phyloP scores from a whole-genome alignment of 1,140 invertebrate species.

The Calycopis cecrops region DNA sequence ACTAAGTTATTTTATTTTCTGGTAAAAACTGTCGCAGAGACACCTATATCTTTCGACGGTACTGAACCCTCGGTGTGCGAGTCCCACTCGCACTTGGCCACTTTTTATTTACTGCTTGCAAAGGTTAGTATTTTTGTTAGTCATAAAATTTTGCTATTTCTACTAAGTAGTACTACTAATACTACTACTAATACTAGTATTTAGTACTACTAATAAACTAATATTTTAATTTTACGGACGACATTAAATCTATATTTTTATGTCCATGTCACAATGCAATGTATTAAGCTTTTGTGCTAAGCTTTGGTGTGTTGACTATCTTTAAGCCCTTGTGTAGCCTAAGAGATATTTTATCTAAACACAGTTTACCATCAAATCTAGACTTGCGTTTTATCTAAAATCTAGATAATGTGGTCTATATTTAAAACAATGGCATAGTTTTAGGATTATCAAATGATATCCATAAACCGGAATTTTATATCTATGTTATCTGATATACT shows the following conservation, averaged over 20 bases:
- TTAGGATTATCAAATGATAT: slow-evolving; percentile 20
- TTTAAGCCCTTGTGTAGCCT: slow-evolving; percentile 9
- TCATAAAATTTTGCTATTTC: too few species aligned
- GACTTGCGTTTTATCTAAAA: slow-evolving; percentile 5
- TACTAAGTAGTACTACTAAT: too few species aligned
- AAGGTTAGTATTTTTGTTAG: too few species aligned
- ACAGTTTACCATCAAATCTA: slow-evolving; percentile 14
- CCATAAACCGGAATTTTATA: slow-evolving; percentile 6
- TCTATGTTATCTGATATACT: background rate
- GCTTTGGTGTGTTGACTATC: slow-evolving; percentile 5
- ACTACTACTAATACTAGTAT: too few species aligned
- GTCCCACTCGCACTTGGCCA: too few species aligned
- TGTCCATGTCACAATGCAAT: background rate
- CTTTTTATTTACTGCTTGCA: too few species aligned
- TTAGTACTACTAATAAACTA: too few species aligned
- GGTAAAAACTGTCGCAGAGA: too few species aligned
- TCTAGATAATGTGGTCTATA: slow-evolving; percentile 10
- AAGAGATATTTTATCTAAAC: slow-evolving; percentile 10
- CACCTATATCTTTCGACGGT: too few species aligned
- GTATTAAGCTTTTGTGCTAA: slow-evolving; percentile 1
- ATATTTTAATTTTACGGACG: too few species aligned
- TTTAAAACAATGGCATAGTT: slow-evolving; percentile 15
- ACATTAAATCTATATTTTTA: background rate
- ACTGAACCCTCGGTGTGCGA: too few species aligned
- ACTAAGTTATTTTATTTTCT: too few species aligned